These are phyloP conservation scores for Phenacoccus solenopsis DNA, from an alignment of 1,140 invertebrate genomes.

Conservation along the genomic window DNA sequence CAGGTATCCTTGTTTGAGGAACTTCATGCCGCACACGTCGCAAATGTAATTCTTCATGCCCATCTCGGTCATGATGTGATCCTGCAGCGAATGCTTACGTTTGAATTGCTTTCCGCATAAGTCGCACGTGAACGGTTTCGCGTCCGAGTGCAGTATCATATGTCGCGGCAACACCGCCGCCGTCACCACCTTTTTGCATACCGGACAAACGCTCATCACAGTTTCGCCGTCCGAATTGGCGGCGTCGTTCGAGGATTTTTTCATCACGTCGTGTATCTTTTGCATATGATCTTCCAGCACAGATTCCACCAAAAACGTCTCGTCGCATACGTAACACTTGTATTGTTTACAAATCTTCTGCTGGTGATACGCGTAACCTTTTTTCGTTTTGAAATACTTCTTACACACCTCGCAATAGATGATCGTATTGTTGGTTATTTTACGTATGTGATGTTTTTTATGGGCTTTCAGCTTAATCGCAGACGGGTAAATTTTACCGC, in stretches of 20 bases:
- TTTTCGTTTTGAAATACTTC: constrained; percentile 6
- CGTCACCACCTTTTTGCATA: neutral
- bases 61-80: constrained; percentile 50
- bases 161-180: constrained; percentile 48
- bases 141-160: constrained; percentile 59
- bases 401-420: constrained; percentile 6
- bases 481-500: neutral
- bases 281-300: neutral
- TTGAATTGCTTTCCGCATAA: constrained; percentile 77
- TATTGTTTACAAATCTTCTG: neutral
- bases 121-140: constrained; percentile 75
- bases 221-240: neutral
- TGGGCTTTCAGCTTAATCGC: neutral
- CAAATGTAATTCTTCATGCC: constrained; percentile 38
- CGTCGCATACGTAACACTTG: neutral
- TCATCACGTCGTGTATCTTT: neutral
- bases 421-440: neutral
- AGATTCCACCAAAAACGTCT: neutral
- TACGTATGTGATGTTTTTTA: neutral
- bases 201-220: neutral
- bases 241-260: neutral
- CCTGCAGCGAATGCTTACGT: constrained; percentile 63
- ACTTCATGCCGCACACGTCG: constrained; percentile 40
- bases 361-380: constrained; percentile 6
- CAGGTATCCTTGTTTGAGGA: constrained; percentile 31